Base-by-base conservation (phyloP, 2,888 invertebrate genomes). In the Euphydryas editha region DNA sequence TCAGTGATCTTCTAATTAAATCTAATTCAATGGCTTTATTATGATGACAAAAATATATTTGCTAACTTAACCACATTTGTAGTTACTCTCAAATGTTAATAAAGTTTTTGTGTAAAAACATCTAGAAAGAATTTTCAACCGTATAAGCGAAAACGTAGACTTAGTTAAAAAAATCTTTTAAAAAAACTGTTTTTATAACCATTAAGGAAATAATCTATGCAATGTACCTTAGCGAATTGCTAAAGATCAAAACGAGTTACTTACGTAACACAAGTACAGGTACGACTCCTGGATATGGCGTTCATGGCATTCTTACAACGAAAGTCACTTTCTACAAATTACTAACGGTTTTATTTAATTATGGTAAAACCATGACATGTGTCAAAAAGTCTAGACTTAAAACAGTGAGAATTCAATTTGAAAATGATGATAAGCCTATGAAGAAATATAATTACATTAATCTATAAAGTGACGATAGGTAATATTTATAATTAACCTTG, bases 251-350 rank as follows among this genome's bases (percentile, higher is more conserved):
- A 59, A 66, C 65, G 59, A 62, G 66, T 69, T 54, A 8, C 17
- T 69, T 69, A 47, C 66, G 15, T 60, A 69, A 69, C 49, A 37
- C 20, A 39, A 15, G 30, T n/a, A 46, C 44, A 21, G 61, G 62
- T 46, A 57, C 69, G 57, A 65, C 60, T 87, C 89, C 88, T 79
- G 82, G 71, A 74, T 72, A 65, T 69, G 72, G 68, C 63, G 73
- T 78, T 62, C 66, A 69, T 68, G 74, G 77, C 87, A 88, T 88
- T 88, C 87, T 82, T 82, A 70, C 73, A 73, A 84, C 75, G 88
- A 88, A 88, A 90, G 90, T 88, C 85, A 83, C 88, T 89, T 86
- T 87, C 84, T 72, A 68, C 72, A n/a, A 51, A 51, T 71, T 83
- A 84, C 85, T 87, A 87, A 84, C 87, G 86, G 83, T 76, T 79